Conservation (phyloP, 2,888 invertebrate genomes). For the Torymus tubicola region DNA sequence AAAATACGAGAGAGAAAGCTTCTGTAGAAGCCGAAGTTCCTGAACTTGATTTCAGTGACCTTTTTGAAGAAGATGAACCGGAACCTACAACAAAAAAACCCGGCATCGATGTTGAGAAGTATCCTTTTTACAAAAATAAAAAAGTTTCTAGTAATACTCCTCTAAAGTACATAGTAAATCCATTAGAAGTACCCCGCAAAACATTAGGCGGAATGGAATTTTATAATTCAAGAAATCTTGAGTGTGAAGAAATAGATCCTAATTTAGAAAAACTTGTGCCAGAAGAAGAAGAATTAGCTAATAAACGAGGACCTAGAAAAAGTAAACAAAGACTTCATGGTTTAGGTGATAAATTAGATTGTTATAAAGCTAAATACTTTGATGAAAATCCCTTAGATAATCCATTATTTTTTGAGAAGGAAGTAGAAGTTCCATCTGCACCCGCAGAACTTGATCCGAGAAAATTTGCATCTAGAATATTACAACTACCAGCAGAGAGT, state of each 20-base stretch:
- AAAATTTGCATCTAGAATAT: conserved; percentile 65
- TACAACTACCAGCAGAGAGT: conserved; percentile 62
- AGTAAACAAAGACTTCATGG: conserved; percentile 78
- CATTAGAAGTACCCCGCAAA: conserved; percentile 81
- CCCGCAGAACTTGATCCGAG: conserved; percentile 65
- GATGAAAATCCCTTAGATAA: conserved; percentile 86
- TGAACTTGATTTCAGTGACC: conserved; percentile 64
- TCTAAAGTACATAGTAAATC: conserved; percentile 82
- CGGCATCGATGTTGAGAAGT: conserved; percentile 76
- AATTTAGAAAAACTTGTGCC: conserved; percentile 69
- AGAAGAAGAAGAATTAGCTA: conserved; percentile 66
- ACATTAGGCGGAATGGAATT: conserved; percentile 83
- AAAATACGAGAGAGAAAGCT: conserved; percentile 63
- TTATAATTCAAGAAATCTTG: conserved; percentile 80
- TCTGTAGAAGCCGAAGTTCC: conserved; percentile 67
- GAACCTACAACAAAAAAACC: conserved; percentile 50
- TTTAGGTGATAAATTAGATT: conserved; percentile 86
- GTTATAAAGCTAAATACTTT: conserved; percentile 86
- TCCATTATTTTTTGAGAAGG: conserved; percentile 81
- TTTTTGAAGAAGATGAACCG: conserved; percentile 61
- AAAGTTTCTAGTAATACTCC: conserved; percentile 80
- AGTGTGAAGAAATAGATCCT: conserved; percentile 74
- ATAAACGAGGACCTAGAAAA: conserved; percentile 65
- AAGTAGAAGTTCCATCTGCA: conserved; percentile 66
- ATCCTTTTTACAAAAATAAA: conserved; percentile 82